These are phyloP conservation scores for Galeopterus variegatus DNA, from an alignment of 2,113 vertebrate species.

Conservation along the genomic window DNA sequence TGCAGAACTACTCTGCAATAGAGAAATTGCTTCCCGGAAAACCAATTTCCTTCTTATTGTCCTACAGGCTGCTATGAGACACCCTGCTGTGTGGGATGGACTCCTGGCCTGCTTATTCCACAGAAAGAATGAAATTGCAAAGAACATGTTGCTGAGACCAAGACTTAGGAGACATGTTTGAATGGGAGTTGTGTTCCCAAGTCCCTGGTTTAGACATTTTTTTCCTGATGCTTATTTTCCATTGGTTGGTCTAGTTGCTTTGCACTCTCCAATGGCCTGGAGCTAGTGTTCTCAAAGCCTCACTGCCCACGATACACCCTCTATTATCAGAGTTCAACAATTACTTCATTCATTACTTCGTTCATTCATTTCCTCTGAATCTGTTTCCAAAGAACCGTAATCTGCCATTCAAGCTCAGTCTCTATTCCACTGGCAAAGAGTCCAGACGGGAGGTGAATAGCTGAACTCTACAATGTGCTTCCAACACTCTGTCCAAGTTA, in stretches of 20 bases:
- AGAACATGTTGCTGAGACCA: neutral
- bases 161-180: constrained; percentile 29
- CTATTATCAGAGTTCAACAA: constrained; percentile 75
- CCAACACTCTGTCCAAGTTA: neutral
- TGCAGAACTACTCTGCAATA: constrained; percentile 51
- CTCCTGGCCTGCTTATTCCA: neutral
- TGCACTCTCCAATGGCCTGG: constrained; percentile 42
- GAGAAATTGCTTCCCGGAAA: constrained; percentile 80
- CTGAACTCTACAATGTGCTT: neutral
- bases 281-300: constrained; percentile 73
- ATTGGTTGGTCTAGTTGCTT: constrained; percentile 16
- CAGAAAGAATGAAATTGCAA: neutral
- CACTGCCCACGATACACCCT: constrained; percentile 41
- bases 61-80: constrained; percentile 44
- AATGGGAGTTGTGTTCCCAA: constrained; percentile 64
- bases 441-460: constrained; percentile 12
- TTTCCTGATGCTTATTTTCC: constrained; percentile 71
- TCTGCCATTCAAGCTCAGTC: constrained; percentile 67
- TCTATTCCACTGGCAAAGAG: constrained; percentile 49
- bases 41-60: constrained; percentile 80
- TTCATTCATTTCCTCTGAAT: constrained; percentile 78
- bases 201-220: constrained; percentile 26
- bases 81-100: neutral
- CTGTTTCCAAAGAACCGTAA: constrained; percentile 74
- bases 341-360: constrained; percentile 77